Conservation (phyloP, 2,888 invertebrate species). For the Mellilla xanthometata region DNA sequence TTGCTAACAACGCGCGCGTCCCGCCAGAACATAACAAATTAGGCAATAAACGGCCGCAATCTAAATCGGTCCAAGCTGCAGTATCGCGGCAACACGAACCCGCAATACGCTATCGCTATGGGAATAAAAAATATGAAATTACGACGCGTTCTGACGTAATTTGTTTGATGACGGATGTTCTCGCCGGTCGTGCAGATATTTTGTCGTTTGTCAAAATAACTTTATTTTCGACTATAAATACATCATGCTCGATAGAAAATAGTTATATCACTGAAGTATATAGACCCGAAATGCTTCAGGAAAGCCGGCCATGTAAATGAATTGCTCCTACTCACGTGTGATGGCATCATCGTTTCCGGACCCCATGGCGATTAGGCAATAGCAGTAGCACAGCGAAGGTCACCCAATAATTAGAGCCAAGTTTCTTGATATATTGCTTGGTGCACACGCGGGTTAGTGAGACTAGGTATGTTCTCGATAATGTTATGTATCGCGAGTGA, state of each 20-base stretch:
- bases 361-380: slow-evolving; percentile 57
- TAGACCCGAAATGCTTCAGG: not conserved
- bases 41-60: slow-evolving; percentile 14
- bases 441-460: not conserved
- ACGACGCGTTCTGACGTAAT: slow-evolving; percentile 38
- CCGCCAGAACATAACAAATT: slow-evolving; percentile 13
- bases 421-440: not conserved
- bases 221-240: not conserved
- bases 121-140: slow-evolving; percentile 27
- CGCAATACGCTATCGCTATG: not conserved
- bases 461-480: not conserved
- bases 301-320: not conserved
- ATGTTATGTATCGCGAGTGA: not conserved
- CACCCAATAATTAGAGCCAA: not conserved
- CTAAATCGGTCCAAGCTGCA: slow-evolving; percentile 17
- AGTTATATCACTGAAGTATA: too few species aligned
- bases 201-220: slow-evolving; percentile 23
- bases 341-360: slow-evolving; percentile 52
- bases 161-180: slow-evolving; percentile 31
- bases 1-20: slow-evolving; percentile 5
- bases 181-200: slow-evolving; percentile 13
- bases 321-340: slow-evolving; percentile 52
- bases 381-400: slow-evolving; percentile 1
- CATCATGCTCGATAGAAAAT: too few species aligned
- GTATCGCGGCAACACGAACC: slow-evolving; percentile 5